Conservation (phyloP, 2,113 vertebrate genomes). For the Rhadina sibilatrix region DNA sequence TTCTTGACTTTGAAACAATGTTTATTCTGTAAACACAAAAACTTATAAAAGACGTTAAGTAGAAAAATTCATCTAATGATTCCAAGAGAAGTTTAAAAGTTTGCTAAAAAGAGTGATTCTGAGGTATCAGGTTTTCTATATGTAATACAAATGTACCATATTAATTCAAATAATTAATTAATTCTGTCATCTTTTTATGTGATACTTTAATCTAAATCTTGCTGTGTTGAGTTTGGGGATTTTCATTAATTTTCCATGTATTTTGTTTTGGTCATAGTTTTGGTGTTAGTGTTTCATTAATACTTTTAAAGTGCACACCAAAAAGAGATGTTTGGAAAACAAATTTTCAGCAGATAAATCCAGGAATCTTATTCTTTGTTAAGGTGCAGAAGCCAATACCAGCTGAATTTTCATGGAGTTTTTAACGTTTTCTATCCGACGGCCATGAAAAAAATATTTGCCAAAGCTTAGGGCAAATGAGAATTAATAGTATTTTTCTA, state of each 20-base stretch:
- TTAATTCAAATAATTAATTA: neutral
- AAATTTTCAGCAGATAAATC: neutral
- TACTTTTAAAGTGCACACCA: neutral
- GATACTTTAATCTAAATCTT: neutral
- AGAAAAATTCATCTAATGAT: neutral
- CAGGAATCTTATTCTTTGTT: neutral
- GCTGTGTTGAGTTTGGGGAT: neutral
- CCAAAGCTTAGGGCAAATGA: neutral
- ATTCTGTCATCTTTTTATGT: neutral
- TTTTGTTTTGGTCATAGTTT: neutral
- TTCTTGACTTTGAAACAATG: neutral
- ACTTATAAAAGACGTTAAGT: neutral
- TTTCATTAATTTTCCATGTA: neutral
- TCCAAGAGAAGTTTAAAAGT: neutral
- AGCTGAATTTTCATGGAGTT: neutral
- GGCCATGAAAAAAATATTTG: neutral
- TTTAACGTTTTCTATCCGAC: neutral
- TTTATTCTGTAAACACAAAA: neutral
- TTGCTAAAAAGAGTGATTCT: neutral
- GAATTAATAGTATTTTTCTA: neutral
- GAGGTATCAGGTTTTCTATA: neutral
- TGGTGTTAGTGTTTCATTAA: neutral
- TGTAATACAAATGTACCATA: neutral
- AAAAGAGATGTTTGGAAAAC: neutral
- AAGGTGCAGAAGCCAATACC: neutral